phyloP scores from a whole-genome alignment of 2,797 vertebrate species.

The Lagorchestes hirsutus region DNA sequence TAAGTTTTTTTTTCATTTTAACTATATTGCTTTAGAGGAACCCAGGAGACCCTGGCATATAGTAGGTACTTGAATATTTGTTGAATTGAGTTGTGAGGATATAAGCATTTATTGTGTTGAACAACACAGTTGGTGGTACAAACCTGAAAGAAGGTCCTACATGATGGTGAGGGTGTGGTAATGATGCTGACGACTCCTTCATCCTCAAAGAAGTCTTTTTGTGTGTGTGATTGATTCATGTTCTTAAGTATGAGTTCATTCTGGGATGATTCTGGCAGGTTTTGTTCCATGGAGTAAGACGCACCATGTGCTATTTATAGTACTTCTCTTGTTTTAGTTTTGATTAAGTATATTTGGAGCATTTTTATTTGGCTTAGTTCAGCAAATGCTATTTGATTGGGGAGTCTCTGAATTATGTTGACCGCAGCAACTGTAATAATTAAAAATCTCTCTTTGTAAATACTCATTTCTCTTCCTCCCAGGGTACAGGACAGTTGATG shows the following conservation, averaged over 20 bases:
- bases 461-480: neutral
- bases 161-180: neutral
- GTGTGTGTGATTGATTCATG: neutral
- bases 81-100: neutral
- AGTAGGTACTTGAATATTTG: neutral
- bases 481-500: slow-evolving; percentile 95
- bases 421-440: neutral
- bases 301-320: neutral
- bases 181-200: neutral
- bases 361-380: neutral
- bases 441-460: neutral
- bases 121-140: neutral
- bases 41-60: too few species aligned
- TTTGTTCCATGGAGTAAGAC: neutral
- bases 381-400: neutral
- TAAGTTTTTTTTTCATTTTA: too few species aligned
- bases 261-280: neutral
- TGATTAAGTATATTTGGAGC: neutral
- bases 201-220: neutral
- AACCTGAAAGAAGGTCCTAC: neutral
- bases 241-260: neutral
- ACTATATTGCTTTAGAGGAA: too few species aligned
- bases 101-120: neutral
- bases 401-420: neutral
- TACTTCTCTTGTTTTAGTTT: neutral